phyloP scores from a whole-genome alignment of 2,113 vertebrate genomes.

The Rana temporaria region DNA sequence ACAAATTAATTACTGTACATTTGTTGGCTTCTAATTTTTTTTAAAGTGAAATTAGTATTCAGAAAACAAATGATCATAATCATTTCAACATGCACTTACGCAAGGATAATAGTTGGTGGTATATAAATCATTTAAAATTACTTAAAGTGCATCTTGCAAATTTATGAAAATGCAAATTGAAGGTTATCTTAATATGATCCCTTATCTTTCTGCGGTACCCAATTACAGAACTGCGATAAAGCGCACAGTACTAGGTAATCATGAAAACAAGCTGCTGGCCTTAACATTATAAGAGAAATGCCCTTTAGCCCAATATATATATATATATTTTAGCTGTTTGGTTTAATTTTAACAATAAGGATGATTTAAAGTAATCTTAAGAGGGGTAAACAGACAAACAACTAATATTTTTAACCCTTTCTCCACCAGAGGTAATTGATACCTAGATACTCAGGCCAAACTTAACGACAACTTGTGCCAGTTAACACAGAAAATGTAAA shows the following conservation, averaged over 20 bases:
- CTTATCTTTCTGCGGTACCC: conserved; percentile 1
- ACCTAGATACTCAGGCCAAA: no score
- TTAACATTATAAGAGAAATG: background rate
- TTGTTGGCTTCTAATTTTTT: background rate
- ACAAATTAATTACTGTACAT: no score
- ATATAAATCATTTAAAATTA: background rate
- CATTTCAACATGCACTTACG: background rate
- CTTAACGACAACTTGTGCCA: no score
- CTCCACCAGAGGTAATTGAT: no score
- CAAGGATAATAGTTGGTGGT: background rate
- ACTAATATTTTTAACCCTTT: no score
- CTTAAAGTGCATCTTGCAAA: conserved; percentile 4
- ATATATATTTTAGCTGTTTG: background rate
- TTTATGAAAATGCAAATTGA: conserved; percentile 34
- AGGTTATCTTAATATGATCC: conserved; percentile 27
- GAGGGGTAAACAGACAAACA: no score
- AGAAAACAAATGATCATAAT: conserved; percentile 34
- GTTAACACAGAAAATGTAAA: no score
- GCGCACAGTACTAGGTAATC: conserved; percentile 8
- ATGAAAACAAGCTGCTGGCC: background rate
- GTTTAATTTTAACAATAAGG: background rate
- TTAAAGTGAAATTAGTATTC: conserved; percentile 12
- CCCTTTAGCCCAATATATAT: background rate
- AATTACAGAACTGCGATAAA: conserved; percentile 26
- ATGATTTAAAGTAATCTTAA: background rate